These are phyloP conservation scores for Sitophilus oryzae DNA, from an alignment of 1,140 invertebrate species.

Conservation along the genomic window DNA sequence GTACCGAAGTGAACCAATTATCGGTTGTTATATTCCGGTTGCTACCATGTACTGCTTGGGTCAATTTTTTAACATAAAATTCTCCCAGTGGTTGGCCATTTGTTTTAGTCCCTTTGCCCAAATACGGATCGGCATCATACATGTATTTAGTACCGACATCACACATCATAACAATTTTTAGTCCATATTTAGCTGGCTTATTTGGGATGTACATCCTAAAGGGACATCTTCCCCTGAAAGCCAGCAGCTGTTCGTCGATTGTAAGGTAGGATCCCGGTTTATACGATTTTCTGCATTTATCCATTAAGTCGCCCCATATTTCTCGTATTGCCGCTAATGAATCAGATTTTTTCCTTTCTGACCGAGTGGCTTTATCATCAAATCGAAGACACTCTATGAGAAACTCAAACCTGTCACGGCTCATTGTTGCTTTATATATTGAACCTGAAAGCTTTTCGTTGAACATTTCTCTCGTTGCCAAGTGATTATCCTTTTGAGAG, in stretches of 20 bases:
- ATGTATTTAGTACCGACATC: constrained; percentile 39
- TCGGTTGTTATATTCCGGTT: no score
- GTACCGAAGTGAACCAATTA: no score
- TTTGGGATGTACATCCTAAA: constrained; percentile 38
- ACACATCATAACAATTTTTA: no score
- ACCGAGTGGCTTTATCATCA: constrained; percentile 35
- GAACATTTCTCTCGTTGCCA: constrained; percentile 31
- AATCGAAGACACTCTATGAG: constrained; percentile 39
- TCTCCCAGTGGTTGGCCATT: no score
- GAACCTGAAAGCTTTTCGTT: constrained; percentile 25
- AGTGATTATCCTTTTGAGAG: constrained; percentile 32
- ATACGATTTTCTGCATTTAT: constrained; percentile 29
- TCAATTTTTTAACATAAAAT: no score
- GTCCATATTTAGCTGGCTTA: constrained; percentile 40
- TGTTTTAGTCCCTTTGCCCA: constrained; percentile 36
- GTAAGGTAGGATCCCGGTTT: constrained; percentile 24
- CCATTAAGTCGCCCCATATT: constrained; percentile 40
- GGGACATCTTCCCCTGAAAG: constrained; percentile 27
- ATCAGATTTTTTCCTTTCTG: constrained; percentile 30
- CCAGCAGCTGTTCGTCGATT: constrained; percentile 30
- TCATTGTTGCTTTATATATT: constrained; percentile 36
- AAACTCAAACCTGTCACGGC: constrained; percentile 38
- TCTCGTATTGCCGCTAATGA: constrained; percentile 40
- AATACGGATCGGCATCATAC: constrained; percentile 38
- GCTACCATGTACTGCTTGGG: no score